phyloP scores from a whole-genome alignment of 2,888 invertebrate species.

The Andrena flavipes region DNA sequence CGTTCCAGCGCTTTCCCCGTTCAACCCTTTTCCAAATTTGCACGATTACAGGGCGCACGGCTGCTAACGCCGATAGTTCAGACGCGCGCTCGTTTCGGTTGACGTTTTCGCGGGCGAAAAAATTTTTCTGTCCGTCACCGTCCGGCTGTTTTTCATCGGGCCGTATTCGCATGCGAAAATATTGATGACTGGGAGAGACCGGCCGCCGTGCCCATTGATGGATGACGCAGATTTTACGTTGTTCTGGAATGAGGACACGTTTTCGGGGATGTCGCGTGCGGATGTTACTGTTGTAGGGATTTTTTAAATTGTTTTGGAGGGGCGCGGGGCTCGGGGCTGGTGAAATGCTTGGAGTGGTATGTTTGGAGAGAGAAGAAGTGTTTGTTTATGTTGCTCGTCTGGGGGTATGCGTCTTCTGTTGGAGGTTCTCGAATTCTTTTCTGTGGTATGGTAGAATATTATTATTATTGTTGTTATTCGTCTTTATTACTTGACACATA shows the following conservation, averaged over 20 bases:
- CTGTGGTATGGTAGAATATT: no score
- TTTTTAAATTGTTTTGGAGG: background rate
- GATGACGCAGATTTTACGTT: slow-evolving; percentile 32
- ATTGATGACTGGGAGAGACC: slow-evolving; percentile 28
- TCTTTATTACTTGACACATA: no score
- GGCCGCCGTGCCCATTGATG: slow-evolving; percentile 13
- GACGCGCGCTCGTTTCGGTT: slow-evolving; percentile 26
- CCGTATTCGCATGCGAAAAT: slow-evolving; percentile 26
- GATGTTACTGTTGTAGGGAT: background rate
- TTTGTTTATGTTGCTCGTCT: no score
- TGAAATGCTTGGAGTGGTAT: background rate
- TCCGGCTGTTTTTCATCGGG: slow-evolving; percentile 30
- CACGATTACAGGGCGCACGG: slow-evolving; percentile 67
- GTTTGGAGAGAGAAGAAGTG: no score
- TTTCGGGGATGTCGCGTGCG: background rate
- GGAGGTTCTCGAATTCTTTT: no score
- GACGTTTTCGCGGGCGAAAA: slow-evolving; percentile 3
- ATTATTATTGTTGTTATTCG: no score
- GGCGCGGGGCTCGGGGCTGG: background rate
- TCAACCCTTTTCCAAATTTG: slow-evolving; percentile 69
- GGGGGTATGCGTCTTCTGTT: no score
- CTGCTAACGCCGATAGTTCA: slow-evolving; percentile 45
- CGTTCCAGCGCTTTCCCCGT: slow-evolving; percentile 36
- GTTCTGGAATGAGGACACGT: background rate
- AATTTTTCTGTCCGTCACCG: slow-evolving; percentile 22